Evolutionary conservation across 2,888 invertebrate species (phyloP).

Genomic region (Caenorhabditis becei): DNA sequence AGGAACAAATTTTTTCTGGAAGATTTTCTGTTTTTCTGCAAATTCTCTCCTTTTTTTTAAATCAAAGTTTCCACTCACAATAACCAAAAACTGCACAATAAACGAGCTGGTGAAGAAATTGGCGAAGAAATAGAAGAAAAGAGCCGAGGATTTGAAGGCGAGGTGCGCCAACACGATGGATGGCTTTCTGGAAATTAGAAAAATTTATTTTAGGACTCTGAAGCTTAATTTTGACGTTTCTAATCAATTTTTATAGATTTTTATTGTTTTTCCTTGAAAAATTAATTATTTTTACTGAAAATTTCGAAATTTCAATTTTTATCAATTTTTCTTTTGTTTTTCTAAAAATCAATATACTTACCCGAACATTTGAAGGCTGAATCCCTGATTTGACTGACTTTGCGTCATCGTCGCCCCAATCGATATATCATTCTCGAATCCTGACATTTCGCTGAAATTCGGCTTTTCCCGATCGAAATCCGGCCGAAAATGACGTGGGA

Average conservation of each 20-base stretch:
- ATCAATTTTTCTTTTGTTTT: not conserved
- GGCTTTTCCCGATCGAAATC: not conserved
- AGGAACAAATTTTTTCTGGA: too few relatives aligned
- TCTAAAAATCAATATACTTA: conserved; percentile 20
- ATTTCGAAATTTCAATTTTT: not conserved
- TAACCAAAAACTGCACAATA: conserved; percentile 94
- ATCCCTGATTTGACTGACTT: conserved; percentile 55
- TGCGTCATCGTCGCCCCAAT: conserved; percentile 61
- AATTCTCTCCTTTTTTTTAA: too few relatives aligned
- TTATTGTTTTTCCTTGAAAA: too few relatives aligned
- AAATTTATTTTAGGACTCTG: not conserved
- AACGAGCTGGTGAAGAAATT: conserved; percentile 93
- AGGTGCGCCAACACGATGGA: conserved; percentile 83
- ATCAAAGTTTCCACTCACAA: too few relatives aligned
- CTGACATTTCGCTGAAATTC: conserved; percentile 55
- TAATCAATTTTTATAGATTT: too few relatives aligned
- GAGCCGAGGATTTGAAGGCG: conserved; percentile 88
- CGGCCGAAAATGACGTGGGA: conserved; percentile 30
- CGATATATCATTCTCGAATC: conserved; percentile 70
- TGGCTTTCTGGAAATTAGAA: conserved; percentile 71
- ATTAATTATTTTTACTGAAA: not conserved
- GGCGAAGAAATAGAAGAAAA: conserved; percentile 92
- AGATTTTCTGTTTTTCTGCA: too few relatives aligned
- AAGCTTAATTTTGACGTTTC: too few relatives aligned
- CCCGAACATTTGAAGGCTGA: conserved; percentile 71